Percentiles rank a stretch among this genome's conserved stretches.
Evolutionary conservation across 2,113 vertebrate genomes (phyloP).

Genomic region (Maccullochella peelii): DNA sequence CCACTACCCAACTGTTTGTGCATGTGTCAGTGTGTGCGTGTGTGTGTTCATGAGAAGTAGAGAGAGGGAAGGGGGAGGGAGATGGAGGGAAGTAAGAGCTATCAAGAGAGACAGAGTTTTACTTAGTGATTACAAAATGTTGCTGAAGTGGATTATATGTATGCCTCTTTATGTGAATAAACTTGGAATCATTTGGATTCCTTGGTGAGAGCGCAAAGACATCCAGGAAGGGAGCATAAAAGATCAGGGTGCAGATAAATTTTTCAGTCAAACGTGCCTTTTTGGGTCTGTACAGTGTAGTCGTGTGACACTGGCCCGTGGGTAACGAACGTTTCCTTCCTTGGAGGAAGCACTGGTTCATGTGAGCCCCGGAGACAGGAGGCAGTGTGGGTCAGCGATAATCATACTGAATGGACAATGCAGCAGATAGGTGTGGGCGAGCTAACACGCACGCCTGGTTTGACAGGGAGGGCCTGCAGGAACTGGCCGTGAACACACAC

Average conservation of each 20-base stretch:
- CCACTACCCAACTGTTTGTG: slow-evolving; percentile 65
- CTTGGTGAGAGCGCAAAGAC: not conserved
- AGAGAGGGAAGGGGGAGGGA: not conserved
- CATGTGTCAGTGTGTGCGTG: slow-evolving; percentile 47
- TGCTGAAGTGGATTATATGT: slow-evolving; percentile 51
- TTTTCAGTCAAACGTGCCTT: slow-evolving; percentile 59
- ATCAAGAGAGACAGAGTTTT: slow-evolving; percentile 28
- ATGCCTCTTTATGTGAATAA: slow-evolving; percentile 11
- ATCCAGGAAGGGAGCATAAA: slow-evolving; percentile 14
- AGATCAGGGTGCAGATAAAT: slow-evolving; percentile 6
- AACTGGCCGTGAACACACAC: slow-evolving; percentile 72
- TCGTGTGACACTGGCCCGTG: slow-evolving; percentile 70
- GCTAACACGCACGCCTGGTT: slow-evolving; percentile 68
- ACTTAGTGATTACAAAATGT: slow-evolving; percentile 38
- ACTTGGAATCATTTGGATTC: slow-evolving; percentile 39
- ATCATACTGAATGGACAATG: slow-evolving; percentile 83
- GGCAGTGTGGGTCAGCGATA: slow-evolving; percentile 82
- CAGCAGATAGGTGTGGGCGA: slow-evolving; percentile 78
- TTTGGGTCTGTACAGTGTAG: slow-evolving; percentile 62
- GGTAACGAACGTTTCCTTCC: slow-evolving; percentile 83
- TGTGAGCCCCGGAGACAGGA: slow-evolving; percentile 83
- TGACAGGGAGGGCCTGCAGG: slow-evolving; percentile 72
- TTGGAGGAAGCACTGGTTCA: slow-evolving; percentile 81
- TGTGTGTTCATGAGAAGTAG: slow-evolving; percentile 1
- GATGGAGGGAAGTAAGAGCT: slow-evolving; percentile 12